Evolutionary conservation across 2,797 vertebrate genomes (phyloP).

Genomic region (Acanthurus lineatus): DNA sequence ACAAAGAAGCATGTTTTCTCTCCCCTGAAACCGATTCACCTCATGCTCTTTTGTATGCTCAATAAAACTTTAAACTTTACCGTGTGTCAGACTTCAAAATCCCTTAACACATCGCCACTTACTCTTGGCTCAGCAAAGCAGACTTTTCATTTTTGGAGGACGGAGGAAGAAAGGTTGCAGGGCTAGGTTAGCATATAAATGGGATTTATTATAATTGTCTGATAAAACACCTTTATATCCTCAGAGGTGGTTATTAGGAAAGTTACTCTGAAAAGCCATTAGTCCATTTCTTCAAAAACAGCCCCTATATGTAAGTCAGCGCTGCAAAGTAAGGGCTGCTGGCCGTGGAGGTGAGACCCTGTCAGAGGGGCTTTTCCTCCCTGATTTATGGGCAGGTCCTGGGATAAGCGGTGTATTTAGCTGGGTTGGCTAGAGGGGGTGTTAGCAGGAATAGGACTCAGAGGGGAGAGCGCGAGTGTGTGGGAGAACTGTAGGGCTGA

Average conservation of each 20-base stretch:
- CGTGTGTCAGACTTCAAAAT: constrained; percentile 35
- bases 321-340: constrained; percentile 32
- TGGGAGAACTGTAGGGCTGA: constrained; percentile 77
- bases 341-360: constrained; percentile 77
- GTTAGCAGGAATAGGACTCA: constrained; percentile 71
- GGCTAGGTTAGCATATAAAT: constrained; percentile 10
- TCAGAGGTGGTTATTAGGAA: constrained; percentile 46
- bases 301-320: constrained; percentile 54
- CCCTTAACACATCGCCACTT: constrained; percentile 20
- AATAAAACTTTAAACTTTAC: constrained; percentile 59
- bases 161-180: neutral
- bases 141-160: constrained; percentile 22
- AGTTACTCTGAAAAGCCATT: constrained; percentile 56
- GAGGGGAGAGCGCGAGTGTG: constrained; percentile 75
- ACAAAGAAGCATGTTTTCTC: constrained; percentile 51
- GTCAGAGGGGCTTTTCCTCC: constrained; percentile 80
- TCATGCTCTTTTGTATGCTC: constrained; percentile 48
- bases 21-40: constrained; percentile 42
- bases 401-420: constrained; percentile 84
- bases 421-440: constrained; percentile 66
- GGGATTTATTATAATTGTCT: constrained; percentile 45
- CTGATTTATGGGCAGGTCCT: constrained; percentile 80
- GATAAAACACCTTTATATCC: constrained; percentile 42
- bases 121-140: constrained; percentile 26
- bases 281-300: constrained; percentile 54